These are phyloP conservation scores for Carcharodon carcharias DNA, from an alignment of 2,797 vertebrate genomes.

Conservation along the genomic window DNA sequence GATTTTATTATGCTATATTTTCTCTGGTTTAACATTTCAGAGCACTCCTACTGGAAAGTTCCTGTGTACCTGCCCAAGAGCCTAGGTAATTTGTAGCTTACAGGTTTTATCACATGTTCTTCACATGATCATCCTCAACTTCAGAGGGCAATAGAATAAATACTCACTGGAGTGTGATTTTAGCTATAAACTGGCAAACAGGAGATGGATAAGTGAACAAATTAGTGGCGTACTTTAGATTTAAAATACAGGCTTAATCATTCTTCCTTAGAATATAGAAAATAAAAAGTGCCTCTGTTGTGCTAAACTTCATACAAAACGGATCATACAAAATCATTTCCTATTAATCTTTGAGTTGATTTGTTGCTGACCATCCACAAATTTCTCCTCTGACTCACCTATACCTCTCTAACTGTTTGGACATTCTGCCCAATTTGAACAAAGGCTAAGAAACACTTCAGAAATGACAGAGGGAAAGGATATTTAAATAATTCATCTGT, in stretches of 20 bases:
- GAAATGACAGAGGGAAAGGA: not conserved
- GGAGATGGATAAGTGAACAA: not conserved
- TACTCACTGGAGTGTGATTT: not conserved
- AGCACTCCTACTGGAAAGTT: not conserved
- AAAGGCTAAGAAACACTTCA: not conserved
- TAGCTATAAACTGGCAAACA: not conserved
- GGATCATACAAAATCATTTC: not conserved
- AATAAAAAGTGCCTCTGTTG: not conserved
- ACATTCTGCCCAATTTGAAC: not conserved
- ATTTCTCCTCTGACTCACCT: not conserved
- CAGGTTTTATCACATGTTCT: not conserved
- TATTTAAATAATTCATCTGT: not conserved
- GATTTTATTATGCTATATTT: not conserved
- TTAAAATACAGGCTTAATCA: not conserved
- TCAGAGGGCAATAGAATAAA: not conserved
- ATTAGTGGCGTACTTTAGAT: not conserved
- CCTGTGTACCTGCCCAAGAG: not conserved
- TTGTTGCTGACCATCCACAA: not conserved
- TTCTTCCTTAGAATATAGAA: not conserved
- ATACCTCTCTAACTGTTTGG: not conserved
- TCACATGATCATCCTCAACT: not conserved
- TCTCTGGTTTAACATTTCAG: not conserved
- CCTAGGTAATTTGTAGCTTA: not conserved
- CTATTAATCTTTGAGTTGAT: not conserved
- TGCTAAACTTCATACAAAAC: not conserved